phyloP scores from a whole-genome alignment of 35 echinoderm and acorn worm genomes.

The Ophiothrix spiculata region DNA sequence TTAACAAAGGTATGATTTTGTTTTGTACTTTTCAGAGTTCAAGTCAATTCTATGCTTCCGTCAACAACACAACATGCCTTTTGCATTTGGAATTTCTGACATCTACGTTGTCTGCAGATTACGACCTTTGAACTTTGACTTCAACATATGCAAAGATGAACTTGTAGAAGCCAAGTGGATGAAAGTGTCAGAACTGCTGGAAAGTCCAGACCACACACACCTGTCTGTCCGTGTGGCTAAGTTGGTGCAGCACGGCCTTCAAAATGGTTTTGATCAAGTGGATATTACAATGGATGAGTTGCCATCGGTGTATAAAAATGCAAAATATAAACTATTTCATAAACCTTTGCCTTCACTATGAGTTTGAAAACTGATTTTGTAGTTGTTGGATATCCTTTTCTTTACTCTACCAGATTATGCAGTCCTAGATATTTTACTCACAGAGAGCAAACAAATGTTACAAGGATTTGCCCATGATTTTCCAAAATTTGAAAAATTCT shows the following conservation, averaged over 20 bases:
- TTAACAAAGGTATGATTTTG: no score
- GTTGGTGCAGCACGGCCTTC: conserved; percentile 50
- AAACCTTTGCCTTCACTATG: conserved; percentile 33
- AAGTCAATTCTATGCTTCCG: conserved; percentile 82
- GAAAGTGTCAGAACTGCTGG: conserved; percentile 47
- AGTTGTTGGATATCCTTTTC: no score
- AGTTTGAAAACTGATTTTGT: no score
- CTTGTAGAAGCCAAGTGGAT: conserved; percentile 83
- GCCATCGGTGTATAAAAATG: conserved; percentile 75
- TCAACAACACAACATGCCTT: conserved; percentile 84
- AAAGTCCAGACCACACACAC: conserved; percentile 41
- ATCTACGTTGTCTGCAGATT: conserved; percentile 92
- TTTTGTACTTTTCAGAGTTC: conserved; percentile 89
- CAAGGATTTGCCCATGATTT: no score
- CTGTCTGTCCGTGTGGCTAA: conserved; percentile 57
- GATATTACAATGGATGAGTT: conserved; percentile 80
- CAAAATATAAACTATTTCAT: conserved; percentile 79
- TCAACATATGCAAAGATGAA: conserved; percentile 71
- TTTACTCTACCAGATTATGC: no score
- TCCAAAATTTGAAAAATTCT: no score
- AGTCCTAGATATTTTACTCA: no score
- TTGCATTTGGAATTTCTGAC: conserved; percentile 81
- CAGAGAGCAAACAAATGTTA: no score
- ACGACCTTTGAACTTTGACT: conserved; percentile 86
- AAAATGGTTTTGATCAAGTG: conserved; percentile 59